Conservation (phyloP, 2,888 invertebrate genomes). For the Philonicus albiceps region DNA sequence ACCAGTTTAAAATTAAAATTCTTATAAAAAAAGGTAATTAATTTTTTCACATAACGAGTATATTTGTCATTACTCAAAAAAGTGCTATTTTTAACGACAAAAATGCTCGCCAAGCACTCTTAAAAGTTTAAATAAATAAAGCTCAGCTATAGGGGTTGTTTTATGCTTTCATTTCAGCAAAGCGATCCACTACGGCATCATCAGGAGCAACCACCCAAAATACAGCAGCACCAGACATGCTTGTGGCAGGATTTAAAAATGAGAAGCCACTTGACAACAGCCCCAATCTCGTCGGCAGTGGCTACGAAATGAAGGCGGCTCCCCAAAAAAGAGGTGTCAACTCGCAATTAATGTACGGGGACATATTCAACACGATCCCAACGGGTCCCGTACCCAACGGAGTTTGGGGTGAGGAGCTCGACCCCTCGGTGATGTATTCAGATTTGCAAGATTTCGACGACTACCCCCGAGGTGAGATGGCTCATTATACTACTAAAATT, state of each 20-base stretch:
- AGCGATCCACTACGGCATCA: slow-evolving; percentile 25
- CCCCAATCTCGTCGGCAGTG: background rate
- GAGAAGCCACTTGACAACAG: slow-evolving; percentile 38
- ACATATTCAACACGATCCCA: slow-evolving; percentile 43
- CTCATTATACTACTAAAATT: background rate
- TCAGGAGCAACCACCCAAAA: background rate
- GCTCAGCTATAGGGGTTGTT: background rate
- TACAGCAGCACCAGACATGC: background rate
- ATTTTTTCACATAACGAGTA: too few species aligned
- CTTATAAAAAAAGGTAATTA: too few species aligned
- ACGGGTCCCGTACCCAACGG: slow-evolving; percentile 52
- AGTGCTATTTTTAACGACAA: too few species aligned
- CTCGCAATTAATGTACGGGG: slow-evolving; percentile 51
- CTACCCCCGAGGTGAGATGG: slow-evolving; percentile 55
- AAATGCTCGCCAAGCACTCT: too few species aligned
- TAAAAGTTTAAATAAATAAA: background rate
- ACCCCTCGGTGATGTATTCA: slow-evolving; percentile 55
- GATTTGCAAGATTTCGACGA: slow-evolving; percentile 61
- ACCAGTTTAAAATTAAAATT: too few species aligned
- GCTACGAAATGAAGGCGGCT: slow-evolving; percentile 52
- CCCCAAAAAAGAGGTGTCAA: slow-evolving; percentile 61
- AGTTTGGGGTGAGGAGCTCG: slow-evolving; percentile 60
- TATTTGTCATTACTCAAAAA: too few species aligned
- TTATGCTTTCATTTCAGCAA: slow-evolving; percentile 20
- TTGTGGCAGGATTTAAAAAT: background rate